These are phyloP conservation scores for Zaprionus ghesquierei DNA, from an alignment of 1,140 invertebrate species.

Conservation along the genomic window DNA sequence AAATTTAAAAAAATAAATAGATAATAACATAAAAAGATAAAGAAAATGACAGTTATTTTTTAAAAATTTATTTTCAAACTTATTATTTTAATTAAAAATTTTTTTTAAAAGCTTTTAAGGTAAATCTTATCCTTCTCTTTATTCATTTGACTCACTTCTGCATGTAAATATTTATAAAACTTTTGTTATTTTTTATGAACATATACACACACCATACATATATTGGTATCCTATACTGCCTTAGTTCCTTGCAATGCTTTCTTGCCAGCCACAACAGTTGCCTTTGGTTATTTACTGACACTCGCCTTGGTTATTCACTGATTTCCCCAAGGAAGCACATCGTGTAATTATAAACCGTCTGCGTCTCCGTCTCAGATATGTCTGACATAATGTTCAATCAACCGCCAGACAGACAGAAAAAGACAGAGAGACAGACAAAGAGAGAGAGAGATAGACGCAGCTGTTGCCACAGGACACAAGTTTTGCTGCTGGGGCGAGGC, in stretches of 20 bases:
- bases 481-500: neutral
- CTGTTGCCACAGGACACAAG: conserved; percentile 38
- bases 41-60: too few species aligned
- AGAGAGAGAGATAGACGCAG: conserved; percentile 21
- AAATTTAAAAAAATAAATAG: too few species aligned
- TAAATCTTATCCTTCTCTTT: too few species aligned
- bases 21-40: too few species aligned
- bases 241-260: neutral
- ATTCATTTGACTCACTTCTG: too few species aligned
- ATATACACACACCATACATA: neutral
- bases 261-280: neutral
- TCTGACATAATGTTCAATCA: conserved; percentile 21
- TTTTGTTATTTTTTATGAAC: neutral
- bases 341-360: conserved; percentile 28
- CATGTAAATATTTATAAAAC: too few species aligned
- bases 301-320: neutral
- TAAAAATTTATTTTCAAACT: too few species aligned
- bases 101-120: too few species aligned
- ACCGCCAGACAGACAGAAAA: neutral
- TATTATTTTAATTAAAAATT: too few species aligned
- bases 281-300: neutral
- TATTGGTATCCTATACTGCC: neutral
- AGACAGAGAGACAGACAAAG: neutral
- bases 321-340: conserved; percentile 10
- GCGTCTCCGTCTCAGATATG: conserved; percentile 6